Conservation (phyloP, 1,140 invertebrate genomes). For the Nasonia vitripennis region DNA sequence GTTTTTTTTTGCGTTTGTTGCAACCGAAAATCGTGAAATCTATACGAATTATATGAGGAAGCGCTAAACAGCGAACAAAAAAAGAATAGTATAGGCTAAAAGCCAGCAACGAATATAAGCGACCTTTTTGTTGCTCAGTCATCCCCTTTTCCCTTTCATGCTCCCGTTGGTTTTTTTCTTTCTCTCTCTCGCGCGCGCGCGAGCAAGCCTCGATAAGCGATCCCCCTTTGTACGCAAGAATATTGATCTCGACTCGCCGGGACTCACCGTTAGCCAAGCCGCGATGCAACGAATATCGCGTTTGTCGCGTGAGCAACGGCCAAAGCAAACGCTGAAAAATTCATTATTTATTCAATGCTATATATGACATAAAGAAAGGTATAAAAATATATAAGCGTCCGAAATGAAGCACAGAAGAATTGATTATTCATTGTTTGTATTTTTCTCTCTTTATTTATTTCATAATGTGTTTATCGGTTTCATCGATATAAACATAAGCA, state of each 20-base stretch:
- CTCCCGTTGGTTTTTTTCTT: conserved; percentile 18
- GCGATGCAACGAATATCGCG: conserved; percentile 52
- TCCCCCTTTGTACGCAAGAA: conserved; percentile 58
- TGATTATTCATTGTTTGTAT: not conserved
- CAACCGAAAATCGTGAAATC: not conserved
- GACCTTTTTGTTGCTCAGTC: conserved; percentile 42
- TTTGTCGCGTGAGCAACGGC: conserved; percentile 26
- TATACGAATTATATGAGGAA: not conserved
- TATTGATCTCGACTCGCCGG: conserved; percentile 56
- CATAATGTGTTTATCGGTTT: conserved; percentile 63
- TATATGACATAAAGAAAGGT: not conserved
- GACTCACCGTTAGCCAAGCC: not conserved
- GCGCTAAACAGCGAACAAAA: conserved; percentile 1
- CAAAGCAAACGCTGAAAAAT: conserved; percentile 41
- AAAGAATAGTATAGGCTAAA: not conserved
- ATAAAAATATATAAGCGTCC: too few species aligned
- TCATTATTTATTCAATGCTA: conserved; percentile 30
- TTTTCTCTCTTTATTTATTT: conserved; percentile 64
- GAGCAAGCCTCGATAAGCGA: conserved; percentile 56
- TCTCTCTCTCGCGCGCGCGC: not conserved
- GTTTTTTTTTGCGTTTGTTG: too few species aligned
- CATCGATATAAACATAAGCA: conserved; percentile 70
- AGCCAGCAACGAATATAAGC: not conserved
- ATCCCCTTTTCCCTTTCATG: conserved; percentile 50
- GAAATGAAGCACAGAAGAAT: not conserved